Conservation (phyloP, 2,888 invertebrate genomes). For the Hemithea aestivaria region DNA sequence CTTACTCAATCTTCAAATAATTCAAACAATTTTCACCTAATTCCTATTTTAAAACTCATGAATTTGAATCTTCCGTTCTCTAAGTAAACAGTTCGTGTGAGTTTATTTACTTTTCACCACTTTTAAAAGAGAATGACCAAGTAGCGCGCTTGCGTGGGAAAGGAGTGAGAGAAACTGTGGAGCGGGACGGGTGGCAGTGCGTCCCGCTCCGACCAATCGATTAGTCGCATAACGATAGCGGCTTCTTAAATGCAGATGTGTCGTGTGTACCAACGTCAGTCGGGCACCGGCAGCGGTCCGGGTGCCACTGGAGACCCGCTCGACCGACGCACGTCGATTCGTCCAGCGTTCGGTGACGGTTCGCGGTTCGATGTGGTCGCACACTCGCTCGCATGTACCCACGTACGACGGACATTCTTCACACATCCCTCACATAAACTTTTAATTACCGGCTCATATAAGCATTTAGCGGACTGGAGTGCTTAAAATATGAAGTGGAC, state of each 20-base stretch:
- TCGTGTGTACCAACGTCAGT: constrained; percentile 74
- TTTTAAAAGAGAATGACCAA: constrained; percentile 61
- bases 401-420: constrained; percentile 20
- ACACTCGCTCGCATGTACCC: constrained; percentile 29
- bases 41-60: constrained; percentile 35
- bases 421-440: constrained; percentile 7
- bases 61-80: constrained; percentile 52
- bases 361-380: constrained; percentile 44
- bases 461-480: constrained; percentile 41
- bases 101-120: constrained; percentile 76
- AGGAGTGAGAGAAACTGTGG: constrained; percentile 53
- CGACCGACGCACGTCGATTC: constrained; percentile 53
- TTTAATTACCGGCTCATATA: constrained; percentile 9
- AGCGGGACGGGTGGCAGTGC: constrained; percentile 61
- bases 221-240: constrained; percentile 80
- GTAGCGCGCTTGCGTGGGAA: constrained; percentile 60
- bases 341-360: constrained; percentile 45
- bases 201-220: constrained; percentile 77
- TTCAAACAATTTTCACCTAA: constrained; percentile 26
- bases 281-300: constrained; percentile 63
- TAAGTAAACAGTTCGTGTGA: constrained; percentile 63
- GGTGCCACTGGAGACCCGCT: constrained; percentile 49
- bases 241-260: constrained; percentile 80
- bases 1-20: constrained; percentile 5
- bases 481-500: constrained; percentile 68